phyloP scores from a whole-genome alignment of 2,797 vertebrate species.

The Gastrophryne carolinensis region DNA sequence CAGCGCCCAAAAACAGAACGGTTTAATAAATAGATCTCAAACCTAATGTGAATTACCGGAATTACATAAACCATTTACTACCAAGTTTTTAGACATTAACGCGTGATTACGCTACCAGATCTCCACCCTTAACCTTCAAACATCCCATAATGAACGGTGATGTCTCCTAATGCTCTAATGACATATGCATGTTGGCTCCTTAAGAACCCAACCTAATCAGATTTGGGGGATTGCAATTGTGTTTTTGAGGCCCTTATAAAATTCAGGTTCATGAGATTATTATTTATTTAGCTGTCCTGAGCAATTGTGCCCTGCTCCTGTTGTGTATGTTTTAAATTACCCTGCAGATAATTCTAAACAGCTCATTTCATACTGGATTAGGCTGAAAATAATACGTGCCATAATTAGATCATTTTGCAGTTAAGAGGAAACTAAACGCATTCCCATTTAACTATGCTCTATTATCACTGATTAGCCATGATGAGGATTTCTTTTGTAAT shows the following conservation, averaged over 20 bases:
- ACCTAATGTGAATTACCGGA: background rate
- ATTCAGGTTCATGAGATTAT: background rate
- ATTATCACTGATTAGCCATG: background rate
- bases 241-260: slow-evolving; percentile 9
- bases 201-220: slow-evolving; percentile 19
- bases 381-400: slow-evolving; percentile 23
- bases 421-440: slow-evolving; percentile 48
- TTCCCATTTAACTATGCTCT: slow-evolving; percentile 35
- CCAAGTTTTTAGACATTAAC: slow-evolving; percentile 6
- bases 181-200: slow-evolving; percentile 1
- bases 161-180: slow-evolving; percentile 1
- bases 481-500: background rate
- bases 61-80: slow-evolving; percentile 15
- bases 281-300: slow-evolving; percentile 23
- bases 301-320: slow-evolving; percentile 7
- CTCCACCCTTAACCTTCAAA: background rate
- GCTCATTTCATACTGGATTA: slow-evolving; percentile 50
- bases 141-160: background rate
- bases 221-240: slow-evolving; percentile 22
- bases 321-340: slow-evolving; percentile 49
- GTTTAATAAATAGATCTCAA: background rate
- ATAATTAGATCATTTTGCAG: slow-evolving; percentile 39
- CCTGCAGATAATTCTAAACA: slow-evolving; percentile 48
- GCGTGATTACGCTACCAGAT: background rate
- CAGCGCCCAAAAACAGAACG: background rate